Base-by-base conservation (phyloP, 2,888 invertebrate genomes). In the Lottia scabra region DNA sequence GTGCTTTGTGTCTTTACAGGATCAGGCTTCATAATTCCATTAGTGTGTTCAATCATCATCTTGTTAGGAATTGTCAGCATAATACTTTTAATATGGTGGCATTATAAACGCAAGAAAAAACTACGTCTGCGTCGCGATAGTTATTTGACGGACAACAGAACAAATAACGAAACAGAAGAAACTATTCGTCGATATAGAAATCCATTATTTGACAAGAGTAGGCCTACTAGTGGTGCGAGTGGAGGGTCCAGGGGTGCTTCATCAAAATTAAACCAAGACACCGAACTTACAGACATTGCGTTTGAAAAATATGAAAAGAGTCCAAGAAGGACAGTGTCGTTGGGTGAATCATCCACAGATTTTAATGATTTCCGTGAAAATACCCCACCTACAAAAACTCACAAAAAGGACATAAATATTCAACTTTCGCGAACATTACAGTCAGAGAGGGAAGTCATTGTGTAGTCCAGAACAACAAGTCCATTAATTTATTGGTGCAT, bases 81-180 rank as follows among this genome's bases (percentile, higher is more conserved):
- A 27, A 75, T 85, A 8, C 65, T 91, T 65, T 85, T 91, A 16
- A 67, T 87, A 15, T 65, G 85, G 38, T 87, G 88, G 84, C 87
- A 93, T 68, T 92, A 92, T 79, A 90, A 92, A 88, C 91, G 92
- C 56, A 92, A 92, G 79, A 90, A 76, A 63, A 74, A 76, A 23
- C 75, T 74, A 46, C 77, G 92, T 26, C 88, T 92, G 71, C 89
- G 91, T 19, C 78, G 80, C 38, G 76, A 81, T 16, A 77, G 81
- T 46, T 76, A 81, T 62, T 80, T 81, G 38, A 73, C 77, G 26
- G 85, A 87, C 67, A 95, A 96, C 86, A 96, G 96, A 88, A 95
- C 96, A 3, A 96, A 96, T 89, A 96, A 96, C 89, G 96, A 96
- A 90, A 96, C 96, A 89, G 95, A 96, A 87, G 96, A 96, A 88